A percentile compares a stretch with the other conserved stretches of the same genome.
Conservation (phyloP, 2,888 invertebrate species). For the Lycocerus yunnanus region DNA sequence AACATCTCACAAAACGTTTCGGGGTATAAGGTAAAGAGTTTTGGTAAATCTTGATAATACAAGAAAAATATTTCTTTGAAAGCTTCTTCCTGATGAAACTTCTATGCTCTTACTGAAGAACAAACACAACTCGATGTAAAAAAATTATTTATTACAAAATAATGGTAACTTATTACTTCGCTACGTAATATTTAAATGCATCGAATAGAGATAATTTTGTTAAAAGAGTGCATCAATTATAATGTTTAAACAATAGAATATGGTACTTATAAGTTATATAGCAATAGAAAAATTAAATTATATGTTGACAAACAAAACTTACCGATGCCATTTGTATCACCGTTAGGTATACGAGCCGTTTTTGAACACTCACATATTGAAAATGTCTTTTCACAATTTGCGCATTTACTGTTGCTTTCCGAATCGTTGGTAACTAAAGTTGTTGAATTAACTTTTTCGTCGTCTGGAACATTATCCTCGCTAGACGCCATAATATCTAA, state of each 20-base stretch:
- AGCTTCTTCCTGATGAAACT: not conserved
- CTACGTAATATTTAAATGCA: not conserved
- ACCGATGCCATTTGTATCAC: constrained; percentile 29
- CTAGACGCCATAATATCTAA: constrained; percentile 35
- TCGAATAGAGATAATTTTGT: not conserved
- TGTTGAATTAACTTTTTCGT: constrained; percentile 22
- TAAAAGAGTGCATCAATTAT: not conserved
- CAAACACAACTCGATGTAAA: not conserved
- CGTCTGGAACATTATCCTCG: constrained; percentile 30
- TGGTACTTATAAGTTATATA: not conserved
- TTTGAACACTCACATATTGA: constrained; percentile 20
- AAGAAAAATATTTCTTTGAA: not conserved
- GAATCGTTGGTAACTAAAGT: not conserved
- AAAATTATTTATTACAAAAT: not conserved
- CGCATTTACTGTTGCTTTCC: constrained; percentile 8
- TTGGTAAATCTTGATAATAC: not conserved
- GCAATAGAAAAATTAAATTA: not conserved
- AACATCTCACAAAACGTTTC: not conserved
- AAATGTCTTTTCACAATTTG: constrained; percentile 14
- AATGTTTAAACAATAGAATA: not conserved
- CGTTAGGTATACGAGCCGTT: constrained; percentile 24
- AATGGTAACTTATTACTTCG: not conserved
- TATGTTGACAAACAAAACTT: constrained; percentile 34
- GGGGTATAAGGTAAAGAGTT: not conserved
- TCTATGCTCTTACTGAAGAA: not conserved